Evolutionary conservation across 2,888 invertebrate genomes (phyloP).

Genomic region (Calliopum simillimum): DNA sequence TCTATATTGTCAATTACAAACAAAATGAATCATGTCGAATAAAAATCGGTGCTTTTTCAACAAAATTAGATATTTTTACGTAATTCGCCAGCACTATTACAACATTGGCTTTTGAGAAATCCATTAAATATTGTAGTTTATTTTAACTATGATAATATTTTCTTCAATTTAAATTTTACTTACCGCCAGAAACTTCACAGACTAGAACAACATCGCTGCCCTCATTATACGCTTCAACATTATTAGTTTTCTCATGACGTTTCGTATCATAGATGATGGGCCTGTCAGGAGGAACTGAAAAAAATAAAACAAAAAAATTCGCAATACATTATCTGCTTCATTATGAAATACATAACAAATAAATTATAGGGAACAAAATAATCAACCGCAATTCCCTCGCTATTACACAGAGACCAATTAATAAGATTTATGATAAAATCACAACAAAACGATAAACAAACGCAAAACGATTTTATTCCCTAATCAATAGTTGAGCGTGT

Average conservation of each 20-base stretch:
- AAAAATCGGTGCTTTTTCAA: no score
- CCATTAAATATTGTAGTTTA: no score
- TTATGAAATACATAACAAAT: constrained; percentile 1
- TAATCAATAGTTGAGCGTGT: neutral
- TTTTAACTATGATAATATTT: no score
- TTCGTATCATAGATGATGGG: constrained; percentile 86
- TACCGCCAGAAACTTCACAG: constrained; percentile 87
- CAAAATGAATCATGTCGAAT: no score
- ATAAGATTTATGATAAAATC: constrained; percentile 1
- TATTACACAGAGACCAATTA: neutral
- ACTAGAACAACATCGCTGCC: constrained; percentile 84
- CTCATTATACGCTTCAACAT: constrained; percentile 87
- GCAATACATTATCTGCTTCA: constrained; percentile 19
- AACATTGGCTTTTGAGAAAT: no score
- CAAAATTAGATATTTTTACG: no score
- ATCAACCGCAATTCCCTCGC: neutral
- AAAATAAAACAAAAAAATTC: constrained; percentile 26
- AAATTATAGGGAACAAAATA: neutral
- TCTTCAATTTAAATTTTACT: constrained; percentile 55
- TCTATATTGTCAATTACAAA: no score
- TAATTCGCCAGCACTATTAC: no score
- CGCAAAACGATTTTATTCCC: neutral
- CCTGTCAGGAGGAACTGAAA: constrained; percentile 82
- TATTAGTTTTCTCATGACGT: constrained; percentile 78
- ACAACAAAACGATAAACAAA: constrained; percentile 2